Base-by-base conservation (phyloP, 2,113 vertebrate species). In the Xenus cinereus region DNA sequence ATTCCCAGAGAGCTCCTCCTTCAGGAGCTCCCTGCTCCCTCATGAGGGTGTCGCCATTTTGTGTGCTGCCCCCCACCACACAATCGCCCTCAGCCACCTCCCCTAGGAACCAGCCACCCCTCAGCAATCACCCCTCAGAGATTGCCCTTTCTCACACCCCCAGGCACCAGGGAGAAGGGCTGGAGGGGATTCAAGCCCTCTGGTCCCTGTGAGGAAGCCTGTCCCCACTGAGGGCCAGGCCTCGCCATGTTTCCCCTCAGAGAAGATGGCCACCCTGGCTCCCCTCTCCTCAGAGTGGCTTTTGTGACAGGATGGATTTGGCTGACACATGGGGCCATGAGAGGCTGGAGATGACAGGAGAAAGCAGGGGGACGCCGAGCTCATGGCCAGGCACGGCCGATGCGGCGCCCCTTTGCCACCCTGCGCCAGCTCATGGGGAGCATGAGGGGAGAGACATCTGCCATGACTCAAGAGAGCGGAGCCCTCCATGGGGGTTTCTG, bases 1-100 rank as follows among this genome's bases (percentile, higher is more conserved):
- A 24, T 32, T 45, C 43, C 53, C 30, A 21, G 14, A 14, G 18
- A n/a, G 20, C 12, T 35, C 6, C 14, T 23, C 45, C 24, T 56
- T 46, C 48, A 21, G 50, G 35, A 39, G 21, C 17, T 6, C 56
- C 50, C 35, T 37, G 14, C 46, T 10, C 4, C 26, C 33, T 22
- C 33, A 18, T 43, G 28, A 0, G 1, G 1, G 7, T 3, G 37
- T 14, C 7, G 7, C n/a, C 35, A 45, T 88, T 74, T 75, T 43
- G 39, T 21, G 75, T 6, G 12, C 71, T 46, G 27, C 11, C 24
- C 46, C 14, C 14, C 67, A 24, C 16, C 23, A 51, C 35, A 21
- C 6, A 7, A 28, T 4, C 2, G 7, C 12, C 30, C 33, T 12
- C 0, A 0, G 15, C 12, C 1, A 1, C 33, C 28, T 48, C 21